Base-by-base conservation (phyloP, 2,113 vertebrate genomes). In the Ictalurus punctatus region DNA sequence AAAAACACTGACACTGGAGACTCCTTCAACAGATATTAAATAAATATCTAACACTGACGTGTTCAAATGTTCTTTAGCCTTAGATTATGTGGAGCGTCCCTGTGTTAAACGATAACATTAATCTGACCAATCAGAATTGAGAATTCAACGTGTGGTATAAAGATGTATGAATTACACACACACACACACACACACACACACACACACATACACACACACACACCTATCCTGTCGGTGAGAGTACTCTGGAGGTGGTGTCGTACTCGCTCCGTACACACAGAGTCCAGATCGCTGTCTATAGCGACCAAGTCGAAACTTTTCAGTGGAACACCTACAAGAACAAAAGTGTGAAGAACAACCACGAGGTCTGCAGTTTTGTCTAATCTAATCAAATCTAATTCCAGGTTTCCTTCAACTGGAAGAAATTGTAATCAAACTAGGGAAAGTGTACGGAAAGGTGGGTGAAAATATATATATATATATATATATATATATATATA, bases 281-380 rank as follows among this genome's bases (percentile, higher is more conserved):
- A 96, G 88, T 96, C 94, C 74, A 96, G 92, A 91, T 96, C 94
- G 27, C 95, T 96, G 91, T 95, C 95, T n/a, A 95, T 92, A 54
- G 94, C 94, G 89, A 96, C 94, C 0, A 89, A 83, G 85, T 95
- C 95, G 90, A 96, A 96, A 86, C 92, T 94, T 89, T 82, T 90
- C 83, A 96, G 74, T 21, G 94, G 92, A 19, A 95, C 91, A 58
- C 93, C 96, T 96, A 16, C 54, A 91, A 83, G 90, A 54, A 6
- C 86, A 69, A 79, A 81, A 17, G 34, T 73, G 30, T 73, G 30
- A 37, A 73, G 6, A 21, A 19, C 69, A 37, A 6, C 14, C 71
- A 25, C 12, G 10, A 1, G 3, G 2, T 44, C 37, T 23, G 67
- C 17, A 30, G 16, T 71, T 34, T 12, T 67, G 27, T 67, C 12